Base-by-base conservation (phyloP, 2,113 vertebrate genomes). In the Periophthalmus modestus region DNA sequence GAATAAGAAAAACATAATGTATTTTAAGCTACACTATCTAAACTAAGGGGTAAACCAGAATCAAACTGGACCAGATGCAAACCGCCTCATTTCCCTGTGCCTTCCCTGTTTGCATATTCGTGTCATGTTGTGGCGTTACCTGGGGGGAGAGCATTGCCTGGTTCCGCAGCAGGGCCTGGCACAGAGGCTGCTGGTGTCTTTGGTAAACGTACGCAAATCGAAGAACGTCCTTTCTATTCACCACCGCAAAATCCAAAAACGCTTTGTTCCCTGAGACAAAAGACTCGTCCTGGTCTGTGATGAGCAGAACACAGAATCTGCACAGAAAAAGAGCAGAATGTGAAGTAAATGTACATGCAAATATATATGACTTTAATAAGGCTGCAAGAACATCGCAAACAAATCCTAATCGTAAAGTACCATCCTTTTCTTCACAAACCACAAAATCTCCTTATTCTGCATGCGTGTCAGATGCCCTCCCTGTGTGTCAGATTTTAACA, bases 251-350 rank as follows among this genome's bases (percentile, higher is more conserved):
- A 16, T 95, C 91, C 75, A 98, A 79, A 92, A 98, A 99, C 0
- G 95, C 93, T 47, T 95, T 93, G 0, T 96, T 97, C 52, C 93
- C 88, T 1, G 89, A 75, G 0, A 85, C 82, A 68, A 93, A 89
- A 54, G 92, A 91, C n/a, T 94, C 86, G 0, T 94, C 93, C 77
- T 98, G 96, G 0, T 93, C 79, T 0, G 95, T 98, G 57, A 98
- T 90, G 69, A 99, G 89, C 72, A 98, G 87, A 83, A 97, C 95
- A 0, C 98, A 99, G 92, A 97, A 95, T 90, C 97, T 99, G 77
- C 34, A 61, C 69, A 63, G 0, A 68, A 0, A 58, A 15, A 65
- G n/a, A 13, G 9, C 66, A 67, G 57, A 23, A 77, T 43, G 39
- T 9, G 23, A 46, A 28, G 28, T 28, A 28, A 28, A 28, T 28